Evolutionary conservation across 2,113 vertebrate species (phyloP).

Genomic region (Rhipidura dahli): DNA sequence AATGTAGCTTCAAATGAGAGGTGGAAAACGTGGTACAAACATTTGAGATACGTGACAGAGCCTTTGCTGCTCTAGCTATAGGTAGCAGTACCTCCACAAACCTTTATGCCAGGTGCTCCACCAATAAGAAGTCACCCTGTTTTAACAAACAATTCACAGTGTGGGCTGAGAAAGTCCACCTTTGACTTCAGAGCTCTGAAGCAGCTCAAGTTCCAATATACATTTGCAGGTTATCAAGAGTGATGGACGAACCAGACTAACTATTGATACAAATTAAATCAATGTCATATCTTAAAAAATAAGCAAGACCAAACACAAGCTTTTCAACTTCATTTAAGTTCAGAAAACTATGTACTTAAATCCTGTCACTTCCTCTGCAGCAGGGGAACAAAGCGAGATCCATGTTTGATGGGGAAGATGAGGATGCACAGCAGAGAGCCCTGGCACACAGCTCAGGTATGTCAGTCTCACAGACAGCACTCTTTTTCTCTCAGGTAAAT

Average conservation of each 20-base stretch:
- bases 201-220: not conserved
- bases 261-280: not conserved
- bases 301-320: not conserved
- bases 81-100: not conserved
- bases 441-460: not conserved
- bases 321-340: not conserved
- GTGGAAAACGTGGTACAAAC: not conserved
- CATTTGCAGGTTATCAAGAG: not conserved
- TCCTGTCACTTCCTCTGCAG: not conserved
- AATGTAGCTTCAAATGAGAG: not conserved
- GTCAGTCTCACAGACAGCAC: not conserved
- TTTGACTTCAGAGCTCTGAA: not conserved
- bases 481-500: not conserved
- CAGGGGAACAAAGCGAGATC: not conserved
- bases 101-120: not conserved
- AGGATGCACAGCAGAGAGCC: not conserved
- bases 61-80: not conserved
- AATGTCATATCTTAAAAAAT: not conserved
- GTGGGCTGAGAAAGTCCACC: not conserved
- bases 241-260: not conserved
- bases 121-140: not conserved
- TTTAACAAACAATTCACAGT: not conserved
- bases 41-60: not conserved
- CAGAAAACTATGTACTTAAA: not conserved
- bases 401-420: not conserved